Conservation (phyloP, 2,888 invertebrate genomes). For the Mamestra brassicae region DNA sequence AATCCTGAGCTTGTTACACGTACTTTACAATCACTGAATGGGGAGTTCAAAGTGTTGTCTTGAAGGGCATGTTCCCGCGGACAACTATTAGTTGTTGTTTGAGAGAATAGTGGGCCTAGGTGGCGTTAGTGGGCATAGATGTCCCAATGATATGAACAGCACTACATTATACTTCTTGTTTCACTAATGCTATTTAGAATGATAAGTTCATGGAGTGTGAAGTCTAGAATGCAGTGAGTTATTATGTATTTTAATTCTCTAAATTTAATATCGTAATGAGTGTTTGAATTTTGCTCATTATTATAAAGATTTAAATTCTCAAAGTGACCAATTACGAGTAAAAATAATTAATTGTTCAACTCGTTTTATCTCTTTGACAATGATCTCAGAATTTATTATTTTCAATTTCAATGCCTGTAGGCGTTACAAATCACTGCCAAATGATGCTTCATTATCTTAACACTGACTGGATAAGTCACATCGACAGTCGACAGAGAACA, state of each 20-base stretch:
- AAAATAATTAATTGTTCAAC: slow-evolving; percentile 24
- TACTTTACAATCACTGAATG: slow-evolving; percentile 52
- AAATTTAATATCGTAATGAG: slow-evolving; percentile 61
- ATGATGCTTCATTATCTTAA: slow-evolving; percentile 61
- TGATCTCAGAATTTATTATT: slow-evolving; percentile 53
- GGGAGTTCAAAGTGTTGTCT: slow-evolving; percentile 38
- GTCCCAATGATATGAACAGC: slow-evolving; percentile 20
- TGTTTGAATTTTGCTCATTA: slow-evolving; percentile 72
- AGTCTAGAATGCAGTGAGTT: slow-evolving; percentile 47
- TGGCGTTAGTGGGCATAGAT: slow-evolving; percentile 49
- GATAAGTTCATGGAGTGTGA: slow-evolving; percentile 35
- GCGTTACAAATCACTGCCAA: slow-evolving; percentile 72
- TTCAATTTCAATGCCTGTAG: slow-evolving; percentile 31
- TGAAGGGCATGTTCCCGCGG: slow-evolving; percentile 32
- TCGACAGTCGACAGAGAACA: slow-evolving; percentile 22
- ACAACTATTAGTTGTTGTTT: slow-evolving; percentile 52
- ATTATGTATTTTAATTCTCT: slow-evolving; percentile 59
- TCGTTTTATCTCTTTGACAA: slow-evolving; percentile 48
- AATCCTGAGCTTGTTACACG: slow-evolving; percentile 71
- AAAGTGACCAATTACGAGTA: slow-evolving; percentile 63
- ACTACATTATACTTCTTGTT: slow-evolving; percentile 21
- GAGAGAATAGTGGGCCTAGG: slow-evolving; percentile 29
- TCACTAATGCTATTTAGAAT: slow-evolving; percentile 49
- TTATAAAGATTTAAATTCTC: slow-evolving; percentile 64
- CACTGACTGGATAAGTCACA: slow-evolving; percentile 39